phyloP scores from a whole-genome alignment of 2,888 invertebrate species.

The Ormyrus labotus region DNA sequence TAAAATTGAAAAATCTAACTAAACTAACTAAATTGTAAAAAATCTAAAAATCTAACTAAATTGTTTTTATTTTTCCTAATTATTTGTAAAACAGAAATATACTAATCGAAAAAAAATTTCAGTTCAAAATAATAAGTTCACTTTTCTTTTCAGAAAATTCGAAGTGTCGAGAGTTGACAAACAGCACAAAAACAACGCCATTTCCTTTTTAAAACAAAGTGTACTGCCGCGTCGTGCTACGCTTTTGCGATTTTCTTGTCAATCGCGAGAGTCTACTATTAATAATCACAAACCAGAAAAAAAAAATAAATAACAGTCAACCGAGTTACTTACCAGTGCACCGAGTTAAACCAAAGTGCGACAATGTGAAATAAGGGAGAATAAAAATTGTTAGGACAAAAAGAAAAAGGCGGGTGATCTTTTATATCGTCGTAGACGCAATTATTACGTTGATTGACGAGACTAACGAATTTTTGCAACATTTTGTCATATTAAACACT shows the following conservation, averaged over 20 bases:
- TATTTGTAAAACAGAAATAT: no score
- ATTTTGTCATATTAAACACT: conserved; percentile 60
- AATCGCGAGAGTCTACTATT: conserved; percentile 20
- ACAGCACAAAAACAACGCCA: background rate
- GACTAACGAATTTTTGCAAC: conserved; percentile 61
- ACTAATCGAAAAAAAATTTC: background rate
- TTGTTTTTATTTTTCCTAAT: no score
- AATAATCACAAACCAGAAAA: background rate
- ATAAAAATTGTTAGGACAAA: conserved; percentile 14
- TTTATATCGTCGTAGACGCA: conserved; percentile 60
- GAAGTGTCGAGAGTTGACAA: no score
- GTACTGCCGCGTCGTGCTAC: conserved; percentile 40
- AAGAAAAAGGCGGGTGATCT: conserved; percentile 36
- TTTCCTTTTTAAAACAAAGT: conserved; percentile 27
- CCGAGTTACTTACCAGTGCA: conserved; percentile 1
- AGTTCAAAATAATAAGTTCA: background rate
- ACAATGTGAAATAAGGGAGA: conserved; percentile 19
- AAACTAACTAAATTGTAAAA: no score
- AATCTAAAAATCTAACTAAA: no score
- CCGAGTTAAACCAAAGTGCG: conserved; percentile 1
- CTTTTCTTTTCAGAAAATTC: background rate
- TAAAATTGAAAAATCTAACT: no score
- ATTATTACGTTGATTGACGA: conserved; percentile 51
- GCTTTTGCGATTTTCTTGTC: conserved; percentile 42
- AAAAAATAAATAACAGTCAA: background rate